A percentile compares a stretch with the other conserved stretches of the same genome.
These are phyloP conservation scores for Egretta garzetta DNA, from an alignment of 2,113 vertebrate genomes.

Conservation along the genomic window DNA sequence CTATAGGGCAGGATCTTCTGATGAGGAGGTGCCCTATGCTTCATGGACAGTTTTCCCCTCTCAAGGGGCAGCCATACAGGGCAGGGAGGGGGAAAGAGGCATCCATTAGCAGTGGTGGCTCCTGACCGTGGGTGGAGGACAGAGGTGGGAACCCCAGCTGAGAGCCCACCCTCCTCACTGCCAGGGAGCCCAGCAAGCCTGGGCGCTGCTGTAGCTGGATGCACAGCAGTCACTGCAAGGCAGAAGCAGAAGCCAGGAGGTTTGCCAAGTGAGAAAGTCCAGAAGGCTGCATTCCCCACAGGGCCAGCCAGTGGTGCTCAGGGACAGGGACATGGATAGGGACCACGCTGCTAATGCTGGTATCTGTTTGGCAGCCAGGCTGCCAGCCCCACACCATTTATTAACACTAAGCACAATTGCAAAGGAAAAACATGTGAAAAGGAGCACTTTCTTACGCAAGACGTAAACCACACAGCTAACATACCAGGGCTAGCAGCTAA, in stretches of 20 bases:
- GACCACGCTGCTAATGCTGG: fast-evolving
- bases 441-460: not conserved
- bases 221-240: not conserved
- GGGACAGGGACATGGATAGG: fast-evolving
- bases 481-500: not conserved
- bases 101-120: not conserved
- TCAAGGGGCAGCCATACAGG: not conserved
- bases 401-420: not conserved
- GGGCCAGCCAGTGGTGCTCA: not conserved
- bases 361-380: not conserved
- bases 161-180: fast-evolving
- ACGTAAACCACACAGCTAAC: not conserved
- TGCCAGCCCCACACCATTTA: not conserved
- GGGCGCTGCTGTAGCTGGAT: not conserved
- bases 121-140: not conserved
- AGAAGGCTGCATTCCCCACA: not conserved
- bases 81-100: not conserved
- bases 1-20: not conserved
- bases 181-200: not conserved
- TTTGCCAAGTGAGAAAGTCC: not conserved
- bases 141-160: not conserved
- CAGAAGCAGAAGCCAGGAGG: not conserved
- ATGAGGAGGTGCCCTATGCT: not conserved
- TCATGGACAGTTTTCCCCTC: not conserved
- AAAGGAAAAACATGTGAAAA: not conserved